Conservation (phyloP, 2,113 vertebrate genomes). For the Catharus fuscescens region DNA sequence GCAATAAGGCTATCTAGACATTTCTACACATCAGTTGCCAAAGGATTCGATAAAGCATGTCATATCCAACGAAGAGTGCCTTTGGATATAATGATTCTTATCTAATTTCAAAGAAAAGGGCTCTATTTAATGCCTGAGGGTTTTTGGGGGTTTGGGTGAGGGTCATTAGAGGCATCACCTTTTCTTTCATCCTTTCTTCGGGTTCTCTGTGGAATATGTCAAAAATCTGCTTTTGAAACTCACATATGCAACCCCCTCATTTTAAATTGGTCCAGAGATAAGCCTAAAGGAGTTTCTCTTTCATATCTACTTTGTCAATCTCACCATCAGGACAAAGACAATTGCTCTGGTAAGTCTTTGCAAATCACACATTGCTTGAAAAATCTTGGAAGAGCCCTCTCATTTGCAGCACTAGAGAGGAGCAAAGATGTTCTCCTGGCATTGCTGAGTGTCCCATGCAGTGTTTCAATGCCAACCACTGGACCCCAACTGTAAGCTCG, state of each 20-base stretch:
- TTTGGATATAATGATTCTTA: not conserved
- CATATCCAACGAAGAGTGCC: not conserved
- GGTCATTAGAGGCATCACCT: not conserved
- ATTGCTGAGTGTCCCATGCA: accelerated
- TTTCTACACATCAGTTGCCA: not conserved
- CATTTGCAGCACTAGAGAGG: not conserved
- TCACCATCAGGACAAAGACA: not conserved
- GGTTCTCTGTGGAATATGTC: not conserved
- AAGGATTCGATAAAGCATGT: not conserved
- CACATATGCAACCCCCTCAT: not conserved
- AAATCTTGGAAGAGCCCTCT: not conserved
- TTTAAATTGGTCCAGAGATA: not conserved
- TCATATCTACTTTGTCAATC: not conserved
- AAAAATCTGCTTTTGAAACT: not conserved
- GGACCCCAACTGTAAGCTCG: not conserved
- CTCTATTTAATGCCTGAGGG: not conserved
- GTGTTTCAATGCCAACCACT: not conserved
- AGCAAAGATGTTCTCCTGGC: not conserved
- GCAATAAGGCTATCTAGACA: not conserved
- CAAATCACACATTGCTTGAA: not conserved
- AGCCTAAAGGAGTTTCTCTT: not conserved
- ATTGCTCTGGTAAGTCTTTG: not conserved
- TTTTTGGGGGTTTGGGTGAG: not conserved
- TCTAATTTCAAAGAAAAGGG: not conserved
- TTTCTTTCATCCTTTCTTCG: not conserved